These are phyloP conservation scores for Chelonia mydas DNA, from an alignment of 2,797 vertebrate genomes.

Conservation along the genomic window DNA sequence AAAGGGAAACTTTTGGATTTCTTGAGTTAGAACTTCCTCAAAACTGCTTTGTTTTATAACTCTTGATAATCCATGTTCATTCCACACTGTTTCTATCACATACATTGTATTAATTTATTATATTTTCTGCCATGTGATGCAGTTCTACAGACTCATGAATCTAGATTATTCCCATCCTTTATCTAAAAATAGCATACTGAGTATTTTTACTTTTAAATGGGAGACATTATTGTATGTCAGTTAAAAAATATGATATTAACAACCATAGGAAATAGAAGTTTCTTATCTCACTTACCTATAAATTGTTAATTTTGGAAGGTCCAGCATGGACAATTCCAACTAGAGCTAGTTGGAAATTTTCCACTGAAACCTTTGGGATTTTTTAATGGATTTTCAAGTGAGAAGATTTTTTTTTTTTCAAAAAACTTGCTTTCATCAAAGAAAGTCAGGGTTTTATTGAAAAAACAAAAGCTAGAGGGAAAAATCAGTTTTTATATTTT, in stretches of 20 bases:
- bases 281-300: neutral
- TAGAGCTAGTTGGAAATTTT: neutral
- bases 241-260: neutral
- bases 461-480: neutral
- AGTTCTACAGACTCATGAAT: neutral
- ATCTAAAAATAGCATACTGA: neutral
- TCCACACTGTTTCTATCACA: neutral
- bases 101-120: neutral
- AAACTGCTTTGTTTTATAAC: neutral
- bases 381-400: conserved; percentile 5
- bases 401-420: neutral
- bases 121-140: neutral
- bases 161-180: neutral
- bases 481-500: neutral
- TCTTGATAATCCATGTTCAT: neutral
- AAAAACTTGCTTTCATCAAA: neutral
- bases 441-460: neutral
- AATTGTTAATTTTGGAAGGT: neutral
- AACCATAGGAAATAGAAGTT: neutral
- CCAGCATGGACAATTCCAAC: neutral
- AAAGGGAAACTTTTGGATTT: neutral
- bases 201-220: neutral
- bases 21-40: neutral
- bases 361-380: neutral
- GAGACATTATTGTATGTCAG: neutral